Evolutionary conservation across 2,797 vertebrate genomes (phyloP).

Genomic region (Acrossocheilus wenchowensis): DNA sequence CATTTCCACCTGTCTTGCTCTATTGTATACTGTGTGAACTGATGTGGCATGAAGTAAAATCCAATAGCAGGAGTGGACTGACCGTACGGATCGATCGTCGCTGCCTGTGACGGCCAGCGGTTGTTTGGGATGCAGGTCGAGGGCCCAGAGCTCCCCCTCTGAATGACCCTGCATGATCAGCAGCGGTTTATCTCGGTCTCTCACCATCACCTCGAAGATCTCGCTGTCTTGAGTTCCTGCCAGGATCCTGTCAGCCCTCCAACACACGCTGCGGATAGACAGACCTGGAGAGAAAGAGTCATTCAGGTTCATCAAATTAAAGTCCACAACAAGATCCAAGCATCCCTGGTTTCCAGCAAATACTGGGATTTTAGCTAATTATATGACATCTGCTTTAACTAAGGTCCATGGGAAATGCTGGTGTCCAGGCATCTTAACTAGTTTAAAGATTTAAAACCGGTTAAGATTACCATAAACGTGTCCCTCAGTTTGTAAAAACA

Average conservation of each 20-base stretch:
- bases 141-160: slow-evolving; percentile 95
- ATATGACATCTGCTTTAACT: no score
- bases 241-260: slow-evolving; percentile 92
- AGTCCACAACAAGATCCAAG: background rate
- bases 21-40: background rate
- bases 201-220: slow-evolving; percentile 96
- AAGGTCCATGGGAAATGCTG: no score
- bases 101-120: slow-evolving; percentile 92
- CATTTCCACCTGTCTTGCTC: background rate
- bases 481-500: background rate
- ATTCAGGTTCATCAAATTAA: background rate
- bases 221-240: slow-evolving; percentile 97
- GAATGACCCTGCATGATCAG: slow-evolving; percentile 96
- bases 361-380: no score
- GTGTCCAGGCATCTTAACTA: no score
- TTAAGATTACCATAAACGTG: background rate
- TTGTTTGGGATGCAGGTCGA: slow-evolving; percentile 93
- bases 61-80: slow-evolving; percentile 42
- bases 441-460: no score
- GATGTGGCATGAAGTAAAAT: background rate
- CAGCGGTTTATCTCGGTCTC: slow-evolving; percentile 92
- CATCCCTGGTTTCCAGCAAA: no score
- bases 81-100: slow-evolving; percentile 94
- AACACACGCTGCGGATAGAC: slow-evolving; percentile 95
- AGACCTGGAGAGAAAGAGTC: slow-evolving; percentile 74